Conservation (phyloP, 2,797 vertebrate genomes). For the Vespertilio murinus region DNA sequence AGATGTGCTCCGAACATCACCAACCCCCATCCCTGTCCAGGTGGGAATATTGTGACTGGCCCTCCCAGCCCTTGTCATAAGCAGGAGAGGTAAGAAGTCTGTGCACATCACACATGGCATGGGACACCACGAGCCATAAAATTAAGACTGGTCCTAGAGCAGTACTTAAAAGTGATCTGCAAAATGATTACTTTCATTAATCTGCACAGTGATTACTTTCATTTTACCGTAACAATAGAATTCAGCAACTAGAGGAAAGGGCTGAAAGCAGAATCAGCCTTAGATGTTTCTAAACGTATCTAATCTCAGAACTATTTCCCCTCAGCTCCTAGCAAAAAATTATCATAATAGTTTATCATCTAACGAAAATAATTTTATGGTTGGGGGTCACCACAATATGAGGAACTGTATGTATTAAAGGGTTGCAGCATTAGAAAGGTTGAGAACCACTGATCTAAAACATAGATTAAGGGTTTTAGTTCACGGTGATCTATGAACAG, state of each 20-base stretch:
- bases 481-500: neutral
- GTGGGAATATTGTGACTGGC: neutral
- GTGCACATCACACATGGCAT: neutral
- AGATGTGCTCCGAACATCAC: neutral
- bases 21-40: neutral
- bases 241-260: neutral
- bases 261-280: neutral
- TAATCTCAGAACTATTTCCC: neutral
- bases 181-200: neutral
- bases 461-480: neutral
- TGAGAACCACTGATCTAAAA: no score
- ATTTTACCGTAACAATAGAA: conserved; percentile 54
- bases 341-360: neutral
- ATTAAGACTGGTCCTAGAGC: neutral
- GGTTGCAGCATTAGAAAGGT: no score
- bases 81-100: neutral
- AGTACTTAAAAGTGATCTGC: conserved; percentile 15
- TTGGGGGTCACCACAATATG: no score
- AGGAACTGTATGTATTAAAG: no score
- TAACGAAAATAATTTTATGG: no score
- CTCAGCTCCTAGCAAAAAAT: neutral
- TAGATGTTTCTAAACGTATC: conserved; percentile 35
- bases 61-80: neutral
- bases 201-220: conserved; percentile 28
- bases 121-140: neutral